A percentile compares a stretch with the other conserved stretches of the same genome.
These are phyloP conservation scores for Regulus satrapa DNA, from an alignment of 2,113 vertebrate genomes.

Conservation along the genomic window DNA sequence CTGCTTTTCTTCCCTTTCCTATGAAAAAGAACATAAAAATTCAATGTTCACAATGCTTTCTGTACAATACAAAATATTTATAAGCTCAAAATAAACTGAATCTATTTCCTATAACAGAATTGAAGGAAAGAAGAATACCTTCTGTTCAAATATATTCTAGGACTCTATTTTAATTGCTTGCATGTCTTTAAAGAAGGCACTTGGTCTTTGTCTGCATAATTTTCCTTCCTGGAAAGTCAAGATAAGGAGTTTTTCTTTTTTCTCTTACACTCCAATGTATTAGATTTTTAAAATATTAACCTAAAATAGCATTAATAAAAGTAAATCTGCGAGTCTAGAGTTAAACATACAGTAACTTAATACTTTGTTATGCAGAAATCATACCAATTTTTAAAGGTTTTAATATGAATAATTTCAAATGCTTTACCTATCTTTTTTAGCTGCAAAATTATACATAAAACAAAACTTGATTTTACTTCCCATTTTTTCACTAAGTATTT, in stretches of 20 bases:
- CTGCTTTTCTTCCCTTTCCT: neutral
- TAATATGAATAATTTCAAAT: neutral
- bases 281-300: neutral
- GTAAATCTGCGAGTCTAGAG: neutral
- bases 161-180: neutral
- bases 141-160: neutral
- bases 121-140: neutral
- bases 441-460: neutral
- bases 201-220: neutral
- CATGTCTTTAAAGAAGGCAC: neutral
- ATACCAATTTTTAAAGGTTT: neutral
- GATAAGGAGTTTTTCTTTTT: neutral
- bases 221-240: neutral
- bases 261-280: neutral
- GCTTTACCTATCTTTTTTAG: neutral
- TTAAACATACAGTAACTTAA: neutral
- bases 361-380: neutral
- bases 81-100: neutral
- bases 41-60: neutral
- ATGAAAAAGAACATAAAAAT: neutral
- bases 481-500: neutral
- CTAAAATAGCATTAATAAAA: neutral
- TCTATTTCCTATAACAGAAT: neutral
- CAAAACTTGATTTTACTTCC: neutral
- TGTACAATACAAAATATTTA: neutral